These are phyloP conservation scores for Eucera pruinosa DNA, from an alignment of 2,888 invertebrate genomes.

Conservation along the genomic window DNA sequence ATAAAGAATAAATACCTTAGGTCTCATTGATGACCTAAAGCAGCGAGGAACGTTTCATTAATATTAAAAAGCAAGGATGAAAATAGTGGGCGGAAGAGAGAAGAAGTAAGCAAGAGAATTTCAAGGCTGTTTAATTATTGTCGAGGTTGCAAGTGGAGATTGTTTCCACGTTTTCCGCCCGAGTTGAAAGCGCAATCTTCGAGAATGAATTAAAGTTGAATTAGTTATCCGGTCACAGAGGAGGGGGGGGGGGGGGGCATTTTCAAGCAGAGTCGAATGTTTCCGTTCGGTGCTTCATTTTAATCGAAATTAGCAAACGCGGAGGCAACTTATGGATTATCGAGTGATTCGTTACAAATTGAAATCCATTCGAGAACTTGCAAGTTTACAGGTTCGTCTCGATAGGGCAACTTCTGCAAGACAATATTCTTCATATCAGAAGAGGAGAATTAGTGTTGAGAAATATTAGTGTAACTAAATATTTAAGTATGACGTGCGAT, in stretches of 20 bases:
- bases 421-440: constrained; percentile 12
- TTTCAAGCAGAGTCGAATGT: constrained; percentile 7
- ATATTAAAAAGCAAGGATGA: constrained; percentile 15
- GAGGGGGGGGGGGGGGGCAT: constrained; percentile 22
- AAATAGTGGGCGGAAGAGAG: background rate
- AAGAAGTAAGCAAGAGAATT: background rate
- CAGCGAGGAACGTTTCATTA: constrained; percentile 25
- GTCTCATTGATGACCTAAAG: constrained; percentile 3
- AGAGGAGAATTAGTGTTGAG: background rate
- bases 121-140: constrained; percentile 38
- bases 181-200: constrained; percentile 42
- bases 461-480: constrained; percentile 13
- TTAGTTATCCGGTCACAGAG: constrained; percentile 15
- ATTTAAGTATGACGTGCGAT: too few relatives aligned
- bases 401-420: constrained; percentile 4
- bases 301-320: constrained; percentile 40
- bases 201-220: constrained; percentile 50
- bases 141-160: constrained; percentile 1
- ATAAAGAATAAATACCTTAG: background rate
- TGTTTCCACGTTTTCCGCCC: constrained; percentile 16
- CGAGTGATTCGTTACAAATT: constrained; percentile 44
- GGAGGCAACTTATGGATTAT: constrained; percentile 30
- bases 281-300: constrained; percentile 34
- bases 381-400: constrained; percentile 11
- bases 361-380: constrained; percentile 39